Evolutionary conservation across 2,113 vertebrate species (phyloP).

Genomic region (Channa maculata): DNA sequence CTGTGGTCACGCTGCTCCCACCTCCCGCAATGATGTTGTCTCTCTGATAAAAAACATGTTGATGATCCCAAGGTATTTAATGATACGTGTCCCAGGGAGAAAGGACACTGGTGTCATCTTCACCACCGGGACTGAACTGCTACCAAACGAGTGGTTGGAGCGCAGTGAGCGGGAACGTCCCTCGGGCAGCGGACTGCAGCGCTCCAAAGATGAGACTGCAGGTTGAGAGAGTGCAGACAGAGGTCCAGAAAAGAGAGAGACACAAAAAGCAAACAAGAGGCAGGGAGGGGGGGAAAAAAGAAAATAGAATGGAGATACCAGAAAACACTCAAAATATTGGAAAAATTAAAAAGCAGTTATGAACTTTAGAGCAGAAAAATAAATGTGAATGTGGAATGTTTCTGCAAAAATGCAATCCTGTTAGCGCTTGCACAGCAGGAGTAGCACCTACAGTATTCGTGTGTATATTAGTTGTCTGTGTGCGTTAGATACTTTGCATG

Average conservation of each 20-base stretch:
- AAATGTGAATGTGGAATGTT: conserved; percentile 51
- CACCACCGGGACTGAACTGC: conserved; percentile 90
- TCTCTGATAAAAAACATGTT: conserved; percentile 99
- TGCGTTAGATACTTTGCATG: conserved; percentile 4
- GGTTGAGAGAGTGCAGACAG: conserved; percentile 40
- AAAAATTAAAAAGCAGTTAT: conserved; percentile 41
- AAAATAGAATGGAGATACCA: conserved; percentile 56
- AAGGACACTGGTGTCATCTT: conserved; percentile 99
- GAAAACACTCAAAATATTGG: conserved; percentile 53
- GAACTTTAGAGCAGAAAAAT: conserved; percentile 48
- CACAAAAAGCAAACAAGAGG: conserved; percentile 19
- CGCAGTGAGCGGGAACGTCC: conserved; percentile 88
- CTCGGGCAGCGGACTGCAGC: conserved; percentile 90
- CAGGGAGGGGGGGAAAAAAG: background rate
- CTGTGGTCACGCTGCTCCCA: conserved; percentile 64
- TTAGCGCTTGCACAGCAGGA: conserved; percentile 23
- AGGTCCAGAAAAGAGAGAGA: conserved; percentile 17
- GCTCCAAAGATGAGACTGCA: conserved; percentile 91
- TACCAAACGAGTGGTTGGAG: conserved; percentile 83
- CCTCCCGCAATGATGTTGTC: conserved; percentile 97
- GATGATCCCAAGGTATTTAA: conserved; percentile 98
- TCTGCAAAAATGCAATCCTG: conserved; percentile 30
- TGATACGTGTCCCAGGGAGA: conserved; percentile 93
- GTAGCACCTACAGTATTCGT: background rate
- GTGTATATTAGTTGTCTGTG: conserved; percentile 6